Evolutionary conservation across 2,797 vertebrate species (phyloP).

Genomic region (Pangasius mekongensis): DNA sequence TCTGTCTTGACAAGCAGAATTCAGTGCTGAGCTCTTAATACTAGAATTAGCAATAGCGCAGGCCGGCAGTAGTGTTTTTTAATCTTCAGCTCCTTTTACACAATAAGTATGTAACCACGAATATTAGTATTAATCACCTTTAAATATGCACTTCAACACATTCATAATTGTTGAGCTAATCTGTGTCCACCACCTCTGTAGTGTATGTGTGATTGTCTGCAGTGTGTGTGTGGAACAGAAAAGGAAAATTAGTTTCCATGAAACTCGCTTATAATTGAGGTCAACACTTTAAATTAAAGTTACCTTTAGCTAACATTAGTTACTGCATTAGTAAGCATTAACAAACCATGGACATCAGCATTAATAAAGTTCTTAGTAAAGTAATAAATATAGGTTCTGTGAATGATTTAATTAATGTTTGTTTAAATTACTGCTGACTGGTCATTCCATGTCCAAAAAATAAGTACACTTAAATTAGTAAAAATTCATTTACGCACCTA

Average conservation of each 20-base stretch:
- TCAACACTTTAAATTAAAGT: not conserved
- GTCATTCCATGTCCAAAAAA: not conserved
- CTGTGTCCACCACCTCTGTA: not conserved
- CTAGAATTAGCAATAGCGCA: not conserved
- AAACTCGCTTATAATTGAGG: not conserved
- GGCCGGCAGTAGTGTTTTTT: not conserved
- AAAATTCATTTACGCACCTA: not conserved
- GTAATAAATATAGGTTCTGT: not conserved
- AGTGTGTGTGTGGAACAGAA: not conserved
- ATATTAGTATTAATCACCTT: not conserved
- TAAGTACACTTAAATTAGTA: not conserved
- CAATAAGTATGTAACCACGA: not conserved
- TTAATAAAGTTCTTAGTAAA: not conserved
- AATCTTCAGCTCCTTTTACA: not conserved
- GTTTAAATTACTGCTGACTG: not conserved
- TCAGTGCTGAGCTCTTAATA: conserved; percentile 44
- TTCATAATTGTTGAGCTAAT: not conserved
- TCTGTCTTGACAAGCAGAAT: conserved; percentile 44
- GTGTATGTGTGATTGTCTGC: not conserved
- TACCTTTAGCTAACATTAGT: not conserved
- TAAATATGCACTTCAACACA: not conserved
- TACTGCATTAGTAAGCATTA: not conserved
- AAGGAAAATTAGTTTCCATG: not conserved
- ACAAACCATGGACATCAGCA: not conserved
- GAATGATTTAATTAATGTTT: not conserved